Conservation (phyloP, 30 jellyfish, hydroid and myxozoan species). For the Mastigias papua region DNA sequence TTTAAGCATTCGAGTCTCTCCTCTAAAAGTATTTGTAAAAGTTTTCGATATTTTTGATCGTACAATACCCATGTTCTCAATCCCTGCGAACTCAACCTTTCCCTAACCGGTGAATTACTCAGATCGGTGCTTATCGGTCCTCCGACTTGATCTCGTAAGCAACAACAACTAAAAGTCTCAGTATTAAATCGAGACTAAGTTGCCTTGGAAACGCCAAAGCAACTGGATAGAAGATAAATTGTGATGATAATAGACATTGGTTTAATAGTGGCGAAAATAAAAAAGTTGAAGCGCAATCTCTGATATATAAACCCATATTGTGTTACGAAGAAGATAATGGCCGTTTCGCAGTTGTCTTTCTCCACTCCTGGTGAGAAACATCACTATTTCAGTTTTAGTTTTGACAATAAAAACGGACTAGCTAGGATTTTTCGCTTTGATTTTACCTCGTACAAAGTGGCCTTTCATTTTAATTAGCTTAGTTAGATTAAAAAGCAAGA, state of each 20-base stretch:
- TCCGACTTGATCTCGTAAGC: neutral
- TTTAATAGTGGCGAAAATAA: neutral
- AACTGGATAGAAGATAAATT: neutral
- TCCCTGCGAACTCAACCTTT: too few relatives aligned
- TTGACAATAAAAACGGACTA: too few relatives aligned
- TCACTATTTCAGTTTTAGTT: neutral
- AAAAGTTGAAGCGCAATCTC: neutral
- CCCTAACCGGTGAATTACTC: too few relatives aligned
- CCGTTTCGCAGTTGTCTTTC: slow-evolving; percentile 45
- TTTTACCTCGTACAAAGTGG: too few relatives aligned
- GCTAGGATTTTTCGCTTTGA: too few relatives aligned
- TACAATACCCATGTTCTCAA: slow-evolving; percentile 60
- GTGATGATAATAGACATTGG: too few relatives aligned
- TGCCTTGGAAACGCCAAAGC: neutral
- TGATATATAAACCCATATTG: neutral
- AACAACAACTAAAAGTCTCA: slow-evolving; percentile 4
- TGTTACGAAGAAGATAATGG: neutral
- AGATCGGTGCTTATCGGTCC: too few relatives aligned
- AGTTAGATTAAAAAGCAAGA: too few relatives aligned
- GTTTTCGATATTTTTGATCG: slow-evolving; percentile 39
- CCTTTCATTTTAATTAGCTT: too few relatives aligned
- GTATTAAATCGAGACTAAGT: neutral
- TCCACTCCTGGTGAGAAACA: slow-evolving; percentile 65
- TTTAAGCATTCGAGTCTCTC: slow-evolving; percentile 57
- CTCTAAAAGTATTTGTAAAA: slow-evolving; percentile 1